A percentile compares a stretch with the other conserved stretches of the same genome.
These are phyloP conservation scores for Lepidurus arcticus DNA, from an alignment of 1,140 invertebrate genomes.

Conservation along the genomic window DNA sequence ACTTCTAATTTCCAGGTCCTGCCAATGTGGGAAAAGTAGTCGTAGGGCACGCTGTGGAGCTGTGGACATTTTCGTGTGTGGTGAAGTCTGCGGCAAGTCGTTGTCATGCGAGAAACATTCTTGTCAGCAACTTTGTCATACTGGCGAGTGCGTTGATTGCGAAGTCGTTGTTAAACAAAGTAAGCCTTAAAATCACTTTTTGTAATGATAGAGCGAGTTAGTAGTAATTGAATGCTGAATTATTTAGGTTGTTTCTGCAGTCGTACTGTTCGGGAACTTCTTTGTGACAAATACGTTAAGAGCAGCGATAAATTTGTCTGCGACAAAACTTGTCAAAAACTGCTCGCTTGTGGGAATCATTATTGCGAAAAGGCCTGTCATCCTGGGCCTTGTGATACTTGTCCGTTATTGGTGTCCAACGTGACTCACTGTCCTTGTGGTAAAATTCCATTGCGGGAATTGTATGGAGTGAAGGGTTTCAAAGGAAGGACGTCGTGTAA, in stretches of 20 bases:
- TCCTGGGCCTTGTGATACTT: conserved; percentile 56
- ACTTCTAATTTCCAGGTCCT: conserved; percentile 37
- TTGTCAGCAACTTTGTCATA: conserved; percentile 47
- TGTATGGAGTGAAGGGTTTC: conserved; percentile 39
- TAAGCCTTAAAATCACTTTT: background rate
- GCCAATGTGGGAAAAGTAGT: conserved; percentile 48
- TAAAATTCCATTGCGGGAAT: conserved; percentile 52
- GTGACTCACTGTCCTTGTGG: conserved; percentile 80
- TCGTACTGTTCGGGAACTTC: conserved; percentile 57
- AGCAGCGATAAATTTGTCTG: conserved; percentile 55
- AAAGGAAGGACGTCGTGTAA: conserved; percentile 57
- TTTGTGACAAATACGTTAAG: conserved; percentile 54
- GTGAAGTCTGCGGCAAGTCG: conserved; percentile 40
- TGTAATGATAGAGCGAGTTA: background rate
- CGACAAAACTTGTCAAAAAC: conserved; percentile 60
- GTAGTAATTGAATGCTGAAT: background rate
- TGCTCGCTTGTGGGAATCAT: conserved; percentile 68
- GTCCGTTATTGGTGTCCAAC: conserved; percentile 55
- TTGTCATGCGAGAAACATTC: conserved; percentile 47
- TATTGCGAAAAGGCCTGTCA: conserved; percentile 68
- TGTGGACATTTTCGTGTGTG: conserved; percentile 32
- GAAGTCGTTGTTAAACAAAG: conserved; percentile 36
- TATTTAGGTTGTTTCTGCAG: conserved; percentile 59
- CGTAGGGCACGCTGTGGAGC: conserved; percentile 35
- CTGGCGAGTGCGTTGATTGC: conserved; percentile 42